These are phyloP conservation scores for Microhierax caerulescens DNA, from an alignment of 2,797 vertebrate species.

Conservation along the genomic window DNA sequence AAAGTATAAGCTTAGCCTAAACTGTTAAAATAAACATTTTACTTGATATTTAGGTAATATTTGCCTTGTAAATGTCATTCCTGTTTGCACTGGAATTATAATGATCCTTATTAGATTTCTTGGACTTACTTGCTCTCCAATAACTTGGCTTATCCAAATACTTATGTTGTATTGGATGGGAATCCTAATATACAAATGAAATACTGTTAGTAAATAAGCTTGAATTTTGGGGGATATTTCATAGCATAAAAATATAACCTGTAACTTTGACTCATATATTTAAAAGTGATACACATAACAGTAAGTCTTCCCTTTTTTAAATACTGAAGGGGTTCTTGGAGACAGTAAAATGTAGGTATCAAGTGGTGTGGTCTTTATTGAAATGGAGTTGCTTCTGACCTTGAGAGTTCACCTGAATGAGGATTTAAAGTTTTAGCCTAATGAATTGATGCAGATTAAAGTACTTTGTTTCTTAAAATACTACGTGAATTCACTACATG, in stretches of 20 bases:
- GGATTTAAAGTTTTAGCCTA: background rate
- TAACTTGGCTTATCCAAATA: background rate
- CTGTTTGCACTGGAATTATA: slow-evolving; percentile 22
- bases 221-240: background rate
- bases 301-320: background rate
- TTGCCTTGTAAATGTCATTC: slow-evolving; percentile 5
- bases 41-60: background rate
- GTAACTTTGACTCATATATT: background rate
- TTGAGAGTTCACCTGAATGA: background rate
- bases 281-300: background rate
- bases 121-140: background rate
- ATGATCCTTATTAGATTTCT: background rate
- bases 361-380: background rate
- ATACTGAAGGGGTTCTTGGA: background rate
- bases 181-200: background rate
- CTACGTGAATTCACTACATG: rapidly evolving
- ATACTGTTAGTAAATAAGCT: background rate
- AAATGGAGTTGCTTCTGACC: background rate
- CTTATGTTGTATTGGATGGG: background rate
- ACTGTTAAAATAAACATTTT: background rate
- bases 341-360: background rate
- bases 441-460: background rate
- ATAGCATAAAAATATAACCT: background rate
- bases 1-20: background rate
- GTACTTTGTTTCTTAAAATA: background rate